Evolutionary conservation across 2,113 vertebrate genomes (phyloP).

Genomic region (Panurus biarmicus): DNA sequence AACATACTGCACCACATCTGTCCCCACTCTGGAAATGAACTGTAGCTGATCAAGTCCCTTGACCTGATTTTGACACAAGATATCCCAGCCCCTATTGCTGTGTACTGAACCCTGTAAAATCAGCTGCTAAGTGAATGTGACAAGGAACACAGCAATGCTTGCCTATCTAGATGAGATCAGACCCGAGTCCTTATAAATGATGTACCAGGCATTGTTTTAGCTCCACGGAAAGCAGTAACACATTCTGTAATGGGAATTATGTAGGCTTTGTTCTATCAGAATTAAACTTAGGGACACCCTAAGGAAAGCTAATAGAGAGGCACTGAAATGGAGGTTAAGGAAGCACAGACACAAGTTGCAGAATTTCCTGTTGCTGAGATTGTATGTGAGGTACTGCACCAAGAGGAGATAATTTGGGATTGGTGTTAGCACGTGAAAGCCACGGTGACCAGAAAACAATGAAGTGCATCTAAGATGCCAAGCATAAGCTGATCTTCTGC

Average conservation of each 20-base stretch:
- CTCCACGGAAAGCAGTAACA: not conserved
- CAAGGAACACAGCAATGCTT: not conserved
- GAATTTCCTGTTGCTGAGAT: not conserved
- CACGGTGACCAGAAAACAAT: not conserved
- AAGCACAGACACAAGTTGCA: not conserved
- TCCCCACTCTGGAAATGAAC: not conserved
- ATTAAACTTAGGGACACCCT: not conserved
- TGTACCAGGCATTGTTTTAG: not conserved
- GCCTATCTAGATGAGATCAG: constrained; percentile 1
- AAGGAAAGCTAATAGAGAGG: not conserved
- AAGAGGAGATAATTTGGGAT: not conserved
- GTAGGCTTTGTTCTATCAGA: not conserved
- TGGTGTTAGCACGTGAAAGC: not conserved
- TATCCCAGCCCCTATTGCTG: not conserved
- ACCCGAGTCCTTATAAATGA: not conserved
- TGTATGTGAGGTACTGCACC: not conserved
- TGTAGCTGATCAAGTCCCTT: not conserved
- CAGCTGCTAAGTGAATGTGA: not conserved
- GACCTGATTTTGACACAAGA: constrained; percentile 31
- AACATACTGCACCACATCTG: not conserved
- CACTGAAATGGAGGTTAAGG: not conserved
- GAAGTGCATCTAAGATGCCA: not conserved
- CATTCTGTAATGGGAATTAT: not conserved
- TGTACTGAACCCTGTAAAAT: not conserved
- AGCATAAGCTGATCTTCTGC: not conserved